Evolutionary conservation across 2,113 vertebrate genomes (phyloP).

Genomic region (Sciurus niger): DNA sequence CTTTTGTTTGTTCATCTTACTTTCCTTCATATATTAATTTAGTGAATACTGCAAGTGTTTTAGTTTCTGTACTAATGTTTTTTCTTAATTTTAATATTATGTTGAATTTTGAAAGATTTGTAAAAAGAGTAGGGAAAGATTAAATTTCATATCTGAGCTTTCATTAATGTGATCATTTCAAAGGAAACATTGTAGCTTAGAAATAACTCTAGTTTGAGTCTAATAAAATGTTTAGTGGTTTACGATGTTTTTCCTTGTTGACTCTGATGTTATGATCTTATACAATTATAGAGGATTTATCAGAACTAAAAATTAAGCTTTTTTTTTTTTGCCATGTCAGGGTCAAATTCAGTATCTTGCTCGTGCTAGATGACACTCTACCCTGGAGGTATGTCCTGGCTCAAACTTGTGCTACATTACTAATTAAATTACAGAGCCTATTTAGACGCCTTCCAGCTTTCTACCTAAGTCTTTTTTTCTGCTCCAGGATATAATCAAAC

Average conservation of each 20-base stretch:
- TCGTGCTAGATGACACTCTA: too few species aligned
- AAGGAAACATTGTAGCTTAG: too few species aligned
- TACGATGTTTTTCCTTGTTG: neutral
- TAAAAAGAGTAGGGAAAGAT: neutral
- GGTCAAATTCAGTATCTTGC: too few species aligned
- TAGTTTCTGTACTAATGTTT: neutral
- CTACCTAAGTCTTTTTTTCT: neutral
- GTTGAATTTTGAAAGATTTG: neutral
- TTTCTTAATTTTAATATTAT: neutral
- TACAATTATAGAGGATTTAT: neutral
- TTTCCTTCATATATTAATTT: neutral
- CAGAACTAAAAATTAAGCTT: neutral
- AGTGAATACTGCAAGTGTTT: neutral
- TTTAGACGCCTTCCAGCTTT: neutral
- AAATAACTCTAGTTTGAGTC: too few species aligned
- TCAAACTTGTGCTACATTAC: neutral
- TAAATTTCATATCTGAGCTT: too few species aligned
- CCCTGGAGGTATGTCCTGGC: too few species aligned
- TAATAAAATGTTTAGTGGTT: too few species aligned
- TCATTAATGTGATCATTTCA: too few species aligned
- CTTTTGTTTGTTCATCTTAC: too few species aligned
- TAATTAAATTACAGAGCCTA: neutral
- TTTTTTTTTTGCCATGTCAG: too few species aligned
- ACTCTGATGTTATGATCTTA: neutral
- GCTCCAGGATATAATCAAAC: neutral